These are phyloP conservation scores for Bombus polaris DNA, from an alignment of 1,140 invertebrate genomes.

Conservation along the genomic window DNA sequence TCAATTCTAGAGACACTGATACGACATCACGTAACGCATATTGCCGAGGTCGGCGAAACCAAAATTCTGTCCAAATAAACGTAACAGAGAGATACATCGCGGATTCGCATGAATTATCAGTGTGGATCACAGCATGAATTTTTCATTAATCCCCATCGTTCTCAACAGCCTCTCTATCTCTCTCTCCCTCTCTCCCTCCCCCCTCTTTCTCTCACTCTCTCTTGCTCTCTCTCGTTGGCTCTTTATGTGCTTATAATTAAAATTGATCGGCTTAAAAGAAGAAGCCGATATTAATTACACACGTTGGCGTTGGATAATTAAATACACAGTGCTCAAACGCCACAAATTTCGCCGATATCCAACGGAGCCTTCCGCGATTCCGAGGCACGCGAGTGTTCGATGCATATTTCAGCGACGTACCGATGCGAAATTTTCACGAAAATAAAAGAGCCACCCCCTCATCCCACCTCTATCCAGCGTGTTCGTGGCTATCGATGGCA, in stretches of 20 bases:
- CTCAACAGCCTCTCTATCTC: not conserved
- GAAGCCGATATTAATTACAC: conserved; percentile 44
- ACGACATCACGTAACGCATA: not conserved
- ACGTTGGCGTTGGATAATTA: conserved; percentile 35
- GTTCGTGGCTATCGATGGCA: conserved; percentile 66
- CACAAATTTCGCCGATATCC: conserved; percentile 34
- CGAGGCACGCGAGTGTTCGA: conserved; percentile 29
- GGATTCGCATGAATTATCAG: not conserved
- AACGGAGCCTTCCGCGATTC: not conserved
- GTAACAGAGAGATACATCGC: not conserved
- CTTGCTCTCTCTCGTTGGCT: not conserved
- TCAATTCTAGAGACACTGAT: not conserved
- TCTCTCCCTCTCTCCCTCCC: rapidly evolving
- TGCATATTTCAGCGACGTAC: conserved; percentile 44
- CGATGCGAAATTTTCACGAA: conserved; percentile 57
- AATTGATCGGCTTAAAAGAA: conserved; percentile 43
- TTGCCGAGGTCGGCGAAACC: not conserved
- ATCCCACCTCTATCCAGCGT: not conserved
- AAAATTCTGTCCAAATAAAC: not conserved
- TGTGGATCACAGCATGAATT: conserved; percentile 17
- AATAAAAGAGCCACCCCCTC: conserved; percentile 63
- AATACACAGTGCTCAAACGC: conserved; percentile 37
- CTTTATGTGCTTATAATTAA: conserved; percentile 41
- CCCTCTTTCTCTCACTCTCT: not conserved
- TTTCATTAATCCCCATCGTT: conserved; percentile 36